Conservation (phyloP, 2,113 vertebrate genomes). For the Perccottus glenii region DNA sequence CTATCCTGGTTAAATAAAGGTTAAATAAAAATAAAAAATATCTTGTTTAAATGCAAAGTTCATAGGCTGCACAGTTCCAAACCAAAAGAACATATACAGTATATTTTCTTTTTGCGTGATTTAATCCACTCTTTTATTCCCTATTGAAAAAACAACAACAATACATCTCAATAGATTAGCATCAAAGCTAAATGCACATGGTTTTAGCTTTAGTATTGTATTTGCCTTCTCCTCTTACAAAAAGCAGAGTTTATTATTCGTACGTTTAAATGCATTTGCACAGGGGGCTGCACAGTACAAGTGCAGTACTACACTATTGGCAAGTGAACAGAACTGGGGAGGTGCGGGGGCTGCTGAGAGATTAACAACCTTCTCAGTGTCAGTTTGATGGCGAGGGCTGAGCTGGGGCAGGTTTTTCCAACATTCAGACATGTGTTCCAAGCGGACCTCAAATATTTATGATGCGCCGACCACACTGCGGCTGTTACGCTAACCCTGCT, state of each 20-base stretch:
- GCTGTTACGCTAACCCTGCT: neutral
- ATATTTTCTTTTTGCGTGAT: neutral
- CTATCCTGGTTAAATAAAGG: too few species aligned
- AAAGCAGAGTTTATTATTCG: constrained; percentile 42
- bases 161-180: neutral
- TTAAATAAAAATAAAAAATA: too few species aligned
- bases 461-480: constrained; percentile 18
- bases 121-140: constrained; percentile 7
- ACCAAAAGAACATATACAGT: neutral
- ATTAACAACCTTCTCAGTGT: constrained; percentile 49
- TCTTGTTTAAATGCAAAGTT: neutral
- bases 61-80: neutral
- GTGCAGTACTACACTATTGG: constrained; percentile 24
- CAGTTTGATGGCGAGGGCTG: constrained; percentile 30
- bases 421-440: constrained; percentile 35
- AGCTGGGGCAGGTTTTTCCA: constrained; percentile 25
- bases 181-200: constrained; percentile 7
- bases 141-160: constrained; percentile 2
- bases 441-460: constrained; percentile 27
- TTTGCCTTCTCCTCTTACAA: constrained; percentile 9
- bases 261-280: constrained; percentile 49
- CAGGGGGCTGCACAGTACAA: constrained; percentile 35
- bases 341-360: constrained; percentile 20
- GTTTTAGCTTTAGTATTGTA: constrained; percentile 25
- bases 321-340: constrained; percentile 3